Conservation (phyloP, 1,140 invertebrate species). For the Lepidurus apus region DNA sequence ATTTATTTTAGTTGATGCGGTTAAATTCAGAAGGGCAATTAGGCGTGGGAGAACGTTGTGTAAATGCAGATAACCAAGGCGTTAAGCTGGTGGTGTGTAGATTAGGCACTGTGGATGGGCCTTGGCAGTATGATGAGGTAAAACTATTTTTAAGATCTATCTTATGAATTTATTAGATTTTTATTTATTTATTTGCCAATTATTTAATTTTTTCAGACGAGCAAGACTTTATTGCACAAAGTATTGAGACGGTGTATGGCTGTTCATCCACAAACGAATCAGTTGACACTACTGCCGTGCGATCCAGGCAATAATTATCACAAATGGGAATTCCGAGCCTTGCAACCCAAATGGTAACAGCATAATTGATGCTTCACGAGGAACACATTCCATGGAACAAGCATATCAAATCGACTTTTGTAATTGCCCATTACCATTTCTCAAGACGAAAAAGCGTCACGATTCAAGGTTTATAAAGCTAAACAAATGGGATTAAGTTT, state of each 20-base stretch:
- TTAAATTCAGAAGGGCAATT: slow-evolving; percentile 91
- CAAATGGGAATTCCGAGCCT: slow-evolving; percentile 76
- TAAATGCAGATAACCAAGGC: slow-evolving; percentile 77
- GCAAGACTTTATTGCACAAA: slow-evolving; percentile 69
- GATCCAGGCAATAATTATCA: slow-evolving; percentile 79
- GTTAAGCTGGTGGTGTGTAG: slow-evolving; percentile 83
- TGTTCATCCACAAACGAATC: slow-evolving; percentile 71
- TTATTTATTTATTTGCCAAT: slow-evolving; percentile 29
- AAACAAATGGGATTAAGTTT: too few relatives aligned
- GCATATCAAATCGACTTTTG: neutral
- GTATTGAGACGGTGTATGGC: slow-evolving; percentile 78
- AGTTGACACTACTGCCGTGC: slow-evolving; percentile 69
- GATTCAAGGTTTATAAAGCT: too few relatives aligned
- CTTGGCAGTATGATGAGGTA: slow-evolving; percentile 80
- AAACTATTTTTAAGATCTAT: slow-evolving; percentile 15
- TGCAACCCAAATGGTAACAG: slow-evolving; percentile 57
- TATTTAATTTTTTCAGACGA: slow-evolving; percentile 49
- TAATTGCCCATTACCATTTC: too few relatives aligned
- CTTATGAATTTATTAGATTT: neutral
- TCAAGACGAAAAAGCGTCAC: too few relatives aligned
- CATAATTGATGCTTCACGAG: neutral
- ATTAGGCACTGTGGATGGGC: slow-evolving; percentile 85
- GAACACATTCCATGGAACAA: neutral
- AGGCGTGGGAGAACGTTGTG: slow-evolving; percentile 89
- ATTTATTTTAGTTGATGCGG: slow-evolving; percentile 62